phyloP scores from a whole-genome alignment of 2,797 vertebrate genomes.

The Pseudotriccus pelzelni region DNA sequence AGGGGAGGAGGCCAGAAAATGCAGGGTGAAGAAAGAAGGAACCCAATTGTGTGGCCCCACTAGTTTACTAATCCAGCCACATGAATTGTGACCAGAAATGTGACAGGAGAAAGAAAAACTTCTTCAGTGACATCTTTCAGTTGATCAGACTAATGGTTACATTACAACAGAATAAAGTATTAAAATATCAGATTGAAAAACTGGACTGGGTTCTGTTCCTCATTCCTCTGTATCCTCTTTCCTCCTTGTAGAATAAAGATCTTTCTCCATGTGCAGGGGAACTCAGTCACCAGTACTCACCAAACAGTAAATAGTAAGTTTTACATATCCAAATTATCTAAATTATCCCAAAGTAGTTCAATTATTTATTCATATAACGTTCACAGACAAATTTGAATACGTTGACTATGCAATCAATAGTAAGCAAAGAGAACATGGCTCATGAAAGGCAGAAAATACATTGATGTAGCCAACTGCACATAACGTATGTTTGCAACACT shows the following conservation, averaged over 20 bases:
- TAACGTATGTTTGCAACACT: neutral
- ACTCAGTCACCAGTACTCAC: neutral
- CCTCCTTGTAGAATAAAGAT: neutral
- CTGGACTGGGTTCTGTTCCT: neutral
- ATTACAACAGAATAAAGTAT: neutral
- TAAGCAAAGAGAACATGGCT: neutral
- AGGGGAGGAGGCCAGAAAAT: neutral
- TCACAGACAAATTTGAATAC: neutral
- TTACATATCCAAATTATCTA: neutral
- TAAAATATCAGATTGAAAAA: neutral
- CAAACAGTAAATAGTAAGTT: neutral
- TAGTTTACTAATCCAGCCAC: neutral
- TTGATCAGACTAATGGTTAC: neutral
- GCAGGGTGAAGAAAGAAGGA: neutral
- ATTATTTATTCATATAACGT: neutral
- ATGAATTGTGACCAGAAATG: neutral
- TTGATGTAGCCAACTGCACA: neutral
- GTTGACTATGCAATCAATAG: neutral
- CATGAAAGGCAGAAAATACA: neutral
- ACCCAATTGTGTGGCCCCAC: neutral
- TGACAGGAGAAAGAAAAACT: neutral
- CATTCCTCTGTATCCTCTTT: neutral
- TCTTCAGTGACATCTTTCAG: neutral
- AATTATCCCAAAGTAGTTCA: neutral
- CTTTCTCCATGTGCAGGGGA: neutral